Base-by-base conservation (phyloP, 2,888 invertebrate species). In the Oeneis ivallda region DNA sequence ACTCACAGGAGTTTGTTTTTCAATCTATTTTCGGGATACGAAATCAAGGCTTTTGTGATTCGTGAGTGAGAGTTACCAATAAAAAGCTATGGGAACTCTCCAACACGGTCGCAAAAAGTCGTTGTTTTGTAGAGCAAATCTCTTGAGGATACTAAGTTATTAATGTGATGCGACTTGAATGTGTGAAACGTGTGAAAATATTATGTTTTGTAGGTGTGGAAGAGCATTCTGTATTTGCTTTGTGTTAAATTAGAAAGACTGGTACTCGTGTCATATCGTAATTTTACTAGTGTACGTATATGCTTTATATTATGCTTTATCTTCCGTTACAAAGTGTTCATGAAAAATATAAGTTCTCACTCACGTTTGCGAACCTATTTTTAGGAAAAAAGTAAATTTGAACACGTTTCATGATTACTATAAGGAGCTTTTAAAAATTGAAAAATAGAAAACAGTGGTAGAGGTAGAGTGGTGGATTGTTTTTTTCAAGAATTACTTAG, bases 1-100 rank as follows among this genome's bases (percentile, higher is more conserved):
- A 70, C 73, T 84, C 61, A 32, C 61, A 61, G 52, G 61, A 61
- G 61, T 83, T 80, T 82, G 78, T 84, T 80, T 87, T 86, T 85
- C 80, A 79, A 83, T 84, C 86, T 81, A 83, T 84, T 50, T 87
- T 86, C 84, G 78, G 83, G 80, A 72, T 85, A 86, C 52, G 56
- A 63, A 66, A 68, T 68, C 66, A 66, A 60, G 57, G 63, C 43
- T 62, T 62, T 60, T 65, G 60, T 60, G 41, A 56, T 56, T 65
- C 26, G 45, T 62, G 63, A 50, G 45, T 45, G 45, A 43, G 32
- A 62, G 59, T 34, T 65, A 41, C 15, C 19, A 50, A 62, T 50
- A 62, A 56, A 47, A 57, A 62, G 43, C 49, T 11, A 49, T 37
- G 45, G 45, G 57, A 41, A n/a, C 43, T 17, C 1, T 17, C 17